Evolutionary conservation across 2,113 vertebrate genomes (phyloP), one percentile per base, ranked within the genome.

Genomic region (Porphyrio hochstetteri): DNA sequence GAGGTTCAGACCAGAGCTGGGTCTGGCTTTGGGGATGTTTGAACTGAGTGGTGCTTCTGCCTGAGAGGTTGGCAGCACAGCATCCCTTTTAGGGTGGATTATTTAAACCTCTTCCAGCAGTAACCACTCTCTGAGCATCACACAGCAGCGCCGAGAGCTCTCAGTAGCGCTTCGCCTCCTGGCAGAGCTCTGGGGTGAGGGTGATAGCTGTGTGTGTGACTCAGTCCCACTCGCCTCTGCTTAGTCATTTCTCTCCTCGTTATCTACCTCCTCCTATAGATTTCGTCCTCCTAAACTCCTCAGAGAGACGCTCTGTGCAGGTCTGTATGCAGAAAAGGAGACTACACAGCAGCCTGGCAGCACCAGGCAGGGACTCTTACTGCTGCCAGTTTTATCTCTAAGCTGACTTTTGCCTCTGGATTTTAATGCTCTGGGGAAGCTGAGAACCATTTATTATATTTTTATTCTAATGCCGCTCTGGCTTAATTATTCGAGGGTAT

Each of bases 61-160:
- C 52, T n/a, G 33, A n/a, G 40, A 40, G 56, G 36, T 1, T 91
- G 72, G 40, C 56, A 86, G 44, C 10, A 2, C 24, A 33, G 19
- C 20, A 71, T 28, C 69, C 29, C 48, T 55, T 75, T 24, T 16
- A 33, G 33, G 24, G 15, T 2, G 2, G 25, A 17, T 56, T 55
- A 23, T 88, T 90, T 48, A 46, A 71, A 27, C 25, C 53, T 78
- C 38, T 60, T 56, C 18, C 55, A 50, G 42, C 69, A 59, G 53
- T 27, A 76, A 7, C 29, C 56, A 8, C 0, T 0, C 46, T 53
- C 0, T 0, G 77, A 44, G 46, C 91, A 55, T 31, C 2, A 0
- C 42, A n/a, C 5, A 68, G 78, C 61, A 31, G 84, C 0, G 2
- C 78, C 0, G 23, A 46, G 70, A 82, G 42, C 35, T 90, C 67